Percentiles rank a stretch among this genome's conserved stretches.
Evolutionary conservation across 2,113 vertebrate genomes (phyloP).

Genomic region (Labrus mixtus): DNA sequence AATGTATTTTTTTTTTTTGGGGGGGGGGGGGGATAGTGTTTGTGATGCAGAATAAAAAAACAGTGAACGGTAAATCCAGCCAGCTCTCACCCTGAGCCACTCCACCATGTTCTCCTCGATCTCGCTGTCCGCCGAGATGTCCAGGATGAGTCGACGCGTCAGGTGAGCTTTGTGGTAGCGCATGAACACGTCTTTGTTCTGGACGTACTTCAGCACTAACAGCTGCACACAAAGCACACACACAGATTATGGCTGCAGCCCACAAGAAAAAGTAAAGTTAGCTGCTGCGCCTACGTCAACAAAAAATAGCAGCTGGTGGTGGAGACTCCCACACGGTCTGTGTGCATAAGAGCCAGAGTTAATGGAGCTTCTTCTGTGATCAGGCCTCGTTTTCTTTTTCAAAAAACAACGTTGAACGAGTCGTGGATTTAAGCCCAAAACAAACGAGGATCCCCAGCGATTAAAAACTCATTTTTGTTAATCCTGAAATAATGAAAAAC

Average conservation of each 20-base stretch:
- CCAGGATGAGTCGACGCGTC: constrained; percentile 96
- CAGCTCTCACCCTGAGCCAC: constrained; percentile 93
- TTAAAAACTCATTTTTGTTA: neutral
- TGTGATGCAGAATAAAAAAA: neutral
- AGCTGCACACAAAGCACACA: constrained; percentile 83
- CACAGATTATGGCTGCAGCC: neutral
- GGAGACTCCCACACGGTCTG: neutral
- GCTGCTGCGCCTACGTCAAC: neutral
- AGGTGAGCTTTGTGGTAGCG: constrained; percentile 99
- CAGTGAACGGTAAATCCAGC: neutral
- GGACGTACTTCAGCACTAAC: constrained; percentile 98
- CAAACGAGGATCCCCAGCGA: neutral
- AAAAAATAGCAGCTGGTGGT: neutral
- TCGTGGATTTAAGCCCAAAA: neutral
- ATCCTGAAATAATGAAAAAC: constrained; percentile 1
- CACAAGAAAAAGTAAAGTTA: neutral
- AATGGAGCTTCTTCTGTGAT: neutral
- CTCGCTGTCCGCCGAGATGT: constrained; percentile 99
- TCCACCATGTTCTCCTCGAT: constrained; percentile 99
- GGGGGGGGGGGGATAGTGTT: neutral
- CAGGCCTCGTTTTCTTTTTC: neutral
- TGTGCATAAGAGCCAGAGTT: neutral
- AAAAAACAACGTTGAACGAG: neutral
- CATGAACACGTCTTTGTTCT: constrained; percentile 99
- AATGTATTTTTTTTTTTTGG: too few relatives aligned